These are phyloP conservation scores for Oscheius sp. DNA, from an alignment of 1,140 invertebrate genomes.

Conservation along the genomic window DNA sequence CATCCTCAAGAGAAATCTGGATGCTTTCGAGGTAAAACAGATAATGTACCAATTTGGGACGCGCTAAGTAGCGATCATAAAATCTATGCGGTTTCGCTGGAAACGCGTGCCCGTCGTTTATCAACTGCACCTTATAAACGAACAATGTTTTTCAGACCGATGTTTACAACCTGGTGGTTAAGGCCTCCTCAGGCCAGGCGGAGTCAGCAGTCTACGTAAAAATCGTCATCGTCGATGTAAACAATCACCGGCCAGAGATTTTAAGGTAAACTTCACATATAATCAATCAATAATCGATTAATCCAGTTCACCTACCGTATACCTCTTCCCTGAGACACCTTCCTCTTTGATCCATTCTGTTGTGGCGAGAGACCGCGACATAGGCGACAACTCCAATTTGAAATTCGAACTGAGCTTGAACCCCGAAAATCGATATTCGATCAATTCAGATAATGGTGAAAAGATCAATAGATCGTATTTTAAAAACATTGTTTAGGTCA, in stretches of 20 bases:
- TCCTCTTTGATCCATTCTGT: constrained; percentile 9
- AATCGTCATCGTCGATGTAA: constrained; percentile 60
- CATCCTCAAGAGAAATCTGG: constrained; percentile 74
- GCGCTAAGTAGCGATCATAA: no score
- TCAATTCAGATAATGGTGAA: constrained; percentile 25
- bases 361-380: constrained; percentile 57
- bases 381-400: constrained; percentile 48
- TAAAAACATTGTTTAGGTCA: constrained; percentile 4
- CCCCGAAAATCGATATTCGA: background rate
- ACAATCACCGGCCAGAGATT: constrained; percentile 60
- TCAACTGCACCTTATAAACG: no score
- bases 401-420: constrained; percentile 32
- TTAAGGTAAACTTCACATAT: constrained; percentile 33
- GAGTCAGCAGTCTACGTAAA: constrained; percentile 50
- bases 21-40: constrained; percentile 64
- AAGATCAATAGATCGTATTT: background rate
- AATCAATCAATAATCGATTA: background rate
- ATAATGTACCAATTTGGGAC: constrained; percentile 23
- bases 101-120: no score
- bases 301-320: constrained; percentile 26
- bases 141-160: constrained; percentile 18
- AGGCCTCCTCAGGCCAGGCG: background rate
- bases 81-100: no score
- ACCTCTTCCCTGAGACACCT: background rate
- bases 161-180: constrained; percentile 8